These are phyloP conservation scores for Laupala kohalensis DNA, from an alignment of 1,140 invertebrate genomes.

Conservation along the genomic window DNA sequence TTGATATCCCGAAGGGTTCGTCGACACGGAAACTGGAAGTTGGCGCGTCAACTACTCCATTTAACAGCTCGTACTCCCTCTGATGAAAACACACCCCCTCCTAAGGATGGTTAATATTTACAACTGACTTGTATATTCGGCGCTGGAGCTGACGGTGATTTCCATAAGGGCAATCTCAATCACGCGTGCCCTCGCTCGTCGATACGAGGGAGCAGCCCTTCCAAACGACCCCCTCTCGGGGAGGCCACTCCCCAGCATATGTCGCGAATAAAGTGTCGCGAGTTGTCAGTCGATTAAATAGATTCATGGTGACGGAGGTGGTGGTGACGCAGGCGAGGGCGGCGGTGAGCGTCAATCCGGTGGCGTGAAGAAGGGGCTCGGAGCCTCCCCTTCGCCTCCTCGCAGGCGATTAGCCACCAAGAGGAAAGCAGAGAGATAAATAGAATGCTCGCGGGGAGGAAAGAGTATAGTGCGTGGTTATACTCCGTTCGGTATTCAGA, in stretches of 20 bases:
- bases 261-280: background rate
- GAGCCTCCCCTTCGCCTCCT: background rate
- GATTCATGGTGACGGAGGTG: background rate
- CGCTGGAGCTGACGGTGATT: background rate
- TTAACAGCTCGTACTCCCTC: background rate
- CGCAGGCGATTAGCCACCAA: background rate
- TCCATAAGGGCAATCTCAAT: background rate
- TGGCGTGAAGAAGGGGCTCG: background rate
- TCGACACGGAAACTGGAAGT: background rate
- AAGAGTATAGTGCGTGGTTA: too few species aligned
- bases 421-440: background rate
- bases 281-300: background rate
- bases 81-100: background rate
- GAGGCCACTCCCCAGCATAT: background rate
- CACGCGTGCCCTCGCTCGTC: background rate
- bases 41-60: background rate
- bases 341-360: background rate
- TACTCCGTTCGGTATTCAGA: too few species aligned
- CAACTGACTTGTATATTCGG: background rate
- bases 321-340: too few species aligned
- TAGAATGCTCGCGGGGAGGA: background rate
- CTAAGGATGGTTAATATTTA: background rate
- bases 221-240: background rate
- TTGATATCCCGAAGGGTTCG: background rate
- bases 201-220: background rate